Percentiles rank a stretch among this genome's conserved stretches.
Conservation (phyloP, 2,113 vertebrate genomes). For the Ciconia maguari region DNA sequence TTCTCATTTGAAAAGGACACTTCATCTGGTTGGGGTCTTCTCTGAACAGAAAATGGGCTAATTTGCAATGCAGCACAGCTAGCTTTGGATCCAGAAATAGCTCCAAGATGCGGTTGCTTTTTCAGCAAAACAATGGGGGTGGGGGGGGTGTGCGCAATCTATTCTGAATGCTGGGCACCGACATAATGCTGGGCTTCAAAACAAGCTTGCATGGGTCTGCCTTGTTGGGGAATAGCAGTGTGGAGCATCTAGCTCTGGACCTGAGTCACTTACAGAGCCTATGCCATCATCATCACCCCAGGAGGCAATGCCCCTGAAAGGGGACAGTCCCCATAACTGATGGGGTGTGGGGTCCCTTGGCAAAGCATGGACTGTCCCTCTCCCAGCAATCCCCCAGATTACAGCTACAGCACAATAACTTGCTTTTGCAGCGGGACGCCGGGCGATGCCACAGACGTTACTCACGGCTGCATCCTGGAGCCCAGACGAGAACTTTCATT, state of each 20-base stretch:
- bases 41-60: not conserved
- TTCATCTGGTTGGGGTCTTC: not conserved
- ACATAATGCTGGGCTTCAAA: fast-evolving
- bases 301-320: fast-evolving
- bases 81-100: no score
- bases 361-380: not conserved
- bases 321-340: fast-evolving
- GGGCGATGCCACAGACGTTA: not conserved
- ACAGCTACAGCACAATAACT: not conserved
- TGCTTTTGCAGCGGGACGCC: not conserved
- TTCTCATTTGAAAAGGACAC: not conserved
- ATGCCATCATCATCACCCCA: fast-evolving
- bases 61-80: not conserved
- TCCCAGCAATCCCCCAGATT: not conserved
- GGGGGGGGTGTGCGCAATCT: not conserved
- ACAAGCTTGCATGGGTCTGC: fast-evolving
- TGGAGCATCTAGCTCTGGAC: not conserved
- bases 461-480: not conserved
- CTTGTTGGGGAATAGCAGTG: fast-evolving
- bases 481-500: slow-evolving; percentile 50
- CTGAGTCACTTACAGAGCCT: not conserved
- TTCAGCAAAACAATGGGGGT: fast-evolving
- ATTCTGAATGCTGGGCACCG: fast-evolving
- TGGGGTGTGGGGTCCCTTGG: not conserved
- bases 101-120: fast-evolving